Conservation (phyloP, 2,888 invertebrate species). For the Helleia helle region DNA sequence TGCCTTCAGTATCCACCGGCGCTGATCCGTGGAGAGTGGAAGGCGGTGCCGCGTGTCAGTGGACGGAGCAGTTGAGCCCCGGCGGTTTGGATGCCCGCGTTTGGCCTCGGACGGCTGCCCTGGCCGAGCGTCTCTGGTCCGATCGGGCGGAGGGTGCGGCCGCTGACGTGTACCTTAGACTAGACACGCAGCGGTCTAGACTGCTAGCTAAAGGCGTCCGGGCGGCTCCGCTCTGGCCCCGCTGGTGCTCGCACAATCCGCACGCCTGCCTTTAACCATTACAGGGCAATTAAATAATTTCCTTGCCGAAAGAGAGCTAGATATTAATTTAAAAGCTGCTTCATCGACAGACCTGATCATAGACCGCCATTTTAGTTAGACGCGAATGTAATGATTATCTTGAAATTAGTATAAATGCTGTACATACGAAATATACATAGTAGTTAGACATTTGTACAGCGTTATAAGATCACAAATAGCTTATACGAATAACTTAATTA, state of each 20-base stretch:
- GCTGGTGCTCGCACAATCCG: slow-evolving; percentile 85
- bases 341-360: neutral
- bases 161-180: slow-evolving; percentile 78
- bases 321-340: neutral
- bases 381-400: neutral
- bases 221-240: slow-evolving; percentile 83
- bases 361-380: neutral
- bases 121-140: slow-evolving; percentile 86
- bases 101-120: slow-evolving; percentile 88
- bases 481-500: slow-evolving; percentile 14
- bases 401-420: slow-evolving; percentile 7
- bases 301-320: slow-evolving; percentile 1
- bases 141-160: slow-evolving; percentile 69
- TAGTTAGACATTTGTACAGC: slow-evolving; percentile 18
- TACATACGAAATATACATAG: slow-evolving; percentile 14
- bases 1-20: slow-evolving; percentile 37
- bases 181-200: slow-evolving; percentile 79
- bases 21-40: slow-evolving; percentile 66
- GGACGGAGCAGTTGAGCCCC: slow-evolving; percentile 88
- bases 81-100: slow-evolving; percentile 83
- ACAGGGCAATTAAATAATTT: neutral
- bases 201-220: slow-evolving; percentile 76
- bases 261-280: slow-evolving; percentile 76
- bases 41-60: slow-evolving; percentile 88
- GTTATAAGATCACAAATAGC: slow-evolving; percentile 15